These are phyloP conservation scores for Ecliptopera silaceata DNA, from an alignment of 2,888 invertebrate genomes.

Conservation along the genomic window DNA sequence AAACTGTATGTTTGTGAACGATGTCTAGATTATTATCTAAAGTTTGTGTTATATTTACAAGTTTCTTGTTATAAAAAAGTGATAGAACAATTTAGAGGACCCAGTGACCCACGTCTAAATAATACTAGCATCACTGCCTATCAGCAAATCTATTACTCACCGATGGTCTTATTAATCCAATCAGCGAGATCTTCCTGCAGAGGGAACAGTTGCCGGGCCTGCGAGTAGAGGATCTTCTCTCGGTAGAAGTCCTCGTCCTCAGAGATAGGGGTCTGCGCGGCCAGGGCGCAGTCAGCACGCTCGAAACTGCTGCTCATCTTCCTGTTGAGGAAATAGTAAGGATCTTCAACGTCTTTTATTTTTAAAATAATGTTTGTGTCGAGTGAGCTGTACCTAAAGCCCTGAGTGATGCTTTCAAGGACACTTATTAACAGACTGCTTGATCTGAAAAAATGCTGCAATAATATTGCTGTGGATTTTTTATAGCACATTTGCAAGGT, in stretches of 20 bases:
- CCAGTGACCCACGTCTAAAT: too few relatives aligned
- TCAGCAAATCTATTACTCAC: conserved; percentile 78
- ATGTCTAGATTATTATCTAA: too few relatives aligned
- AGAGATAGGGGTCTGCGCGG: conserved; percentile 74
- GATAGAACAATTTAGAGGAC: too few relatives aligned
- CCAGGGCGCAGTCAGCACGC: conserved; percentile 77
- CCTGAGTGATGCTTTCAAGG: too few relatives aligned
- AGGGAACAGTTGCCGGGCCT: conserved; percentile 90
- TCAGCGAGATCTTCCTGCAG: conserved; percentile 94
- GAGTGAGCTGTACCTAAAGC: too few relatives aligned
- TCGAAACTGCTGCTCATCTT: conserved; percentile 76
- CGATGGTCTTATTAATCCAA: conserved; percentile 93
- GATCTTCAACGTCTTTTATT: not conserved
- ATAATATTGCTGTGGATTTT: too few relatives aligned
- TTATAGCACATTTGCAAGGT: too few relatives aligned
- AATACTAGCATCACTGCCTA: too few relatives aligned
- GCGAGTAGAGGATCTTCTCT: conserved; percentile 88
- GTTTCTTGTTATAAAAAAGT: too few relatives aligned
- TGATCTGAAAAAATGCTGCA: too few relatives aligned
- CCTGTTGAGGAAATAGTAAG: conserved; percentile 27
- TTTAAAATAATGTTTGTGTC: not conserved
- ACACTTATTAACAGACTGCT: too few relatives aligned
- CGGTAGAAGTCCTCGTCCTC: conserved; percentile 88
- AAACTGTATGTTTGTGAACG: not conserved
- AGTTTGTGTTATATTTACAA: too few relatives aligned